phyloP scores from a whole-genome alignment of 2,888 invertebrate genomes.

The Gastrophysa polygoni region DNA sequence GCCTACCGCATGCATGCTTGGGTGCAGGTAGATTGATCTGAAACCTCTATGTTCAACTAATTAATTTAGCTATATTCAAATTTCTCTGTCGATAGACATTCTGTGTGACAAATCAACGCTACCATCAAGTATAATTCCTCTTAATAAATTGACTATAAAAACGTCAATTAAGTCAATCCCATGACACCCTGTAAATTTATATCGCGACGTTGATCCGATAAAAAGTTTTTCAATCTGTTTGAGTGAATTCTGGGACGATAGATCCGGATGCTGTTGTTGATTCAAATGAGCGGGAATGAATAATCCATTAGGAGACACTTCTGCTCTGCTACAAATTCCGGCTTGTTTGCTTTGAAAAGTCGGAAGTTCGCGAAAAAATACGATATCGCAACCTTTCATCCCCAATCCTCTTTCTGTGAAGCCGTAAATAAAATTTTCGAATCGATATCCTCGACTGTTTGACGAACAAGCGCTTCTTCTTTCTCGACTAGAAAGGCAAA shows the following conservation, averaged over 20 bases:
- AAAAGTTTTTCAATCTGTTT: background rate
- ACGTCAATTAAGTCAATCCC: background rate
- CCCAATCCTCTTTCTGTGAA: background rate
- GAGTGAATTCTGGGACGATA: background rate
- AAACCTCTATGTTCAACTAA: background rate
- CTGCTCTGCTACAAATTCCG: background rate
- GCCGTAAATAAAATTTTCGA: background rate
- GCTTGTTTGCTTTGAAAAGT: background rate
- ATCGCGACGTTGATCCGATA: background rate
- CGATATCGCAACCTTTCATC: background rate
- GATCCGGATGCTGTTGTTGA: conserved; percentile 1
- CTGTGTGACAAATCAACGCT: background rate
- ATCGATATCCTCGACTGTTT: background rate
- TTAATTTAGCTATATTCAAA: background rate
- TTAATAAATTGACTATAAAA: background rate
- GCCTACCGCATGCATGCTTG: too few species aligned
- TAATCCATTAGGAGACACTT: background rate
- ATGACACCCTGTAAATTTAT: background rate
- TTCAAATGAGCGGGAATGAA: background rate
- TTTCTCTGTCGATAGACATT: background rate
- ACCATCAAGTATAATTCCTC: background rate
- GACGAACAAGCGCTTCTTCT: background rate
- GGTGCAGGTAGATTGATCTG: too few species aligned
- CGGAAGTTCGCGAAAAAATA: background rate
- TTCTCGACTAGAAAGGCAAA: too few species aligned